A percentile compares a stretch with the other conserved stretches of the same genome.
phyloP scores from a whole-genome alignment of 2,888 invertebrate genomes.

The Sinelater perroti region DNA sequence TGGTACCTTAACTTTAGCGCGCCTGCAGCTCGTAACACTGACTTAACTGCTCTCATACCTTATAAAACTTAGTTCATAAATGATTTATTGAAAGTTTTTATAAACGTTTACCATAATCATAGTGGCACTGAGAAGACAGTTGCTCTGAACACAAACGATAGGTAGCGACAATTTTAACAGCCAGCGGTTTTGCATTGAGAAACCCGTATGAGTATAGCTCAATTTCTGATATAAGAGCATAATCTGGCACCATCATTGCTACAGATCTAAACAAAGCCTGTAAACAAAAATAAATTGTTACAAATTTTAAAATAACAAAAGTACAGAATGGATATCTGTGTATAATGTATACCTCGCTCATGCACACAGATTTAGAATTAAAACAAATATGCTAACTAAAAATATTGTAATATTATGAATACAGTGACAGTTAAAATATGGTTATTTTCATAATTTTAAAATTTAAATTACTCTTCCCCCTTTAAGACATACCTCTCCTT shows the following conservation, averaged over 20 bases:
- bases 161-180: constrained; percentile 94
- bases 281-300: constrained; percentile 37
- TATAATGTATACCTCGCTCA: too few species aligned
- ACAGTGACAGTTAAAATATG: too few species aligned
- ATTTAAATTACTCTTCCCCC: not conserved
- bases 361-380: too few species aligned
- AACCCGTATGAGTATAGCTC: constrained; percentile 94
- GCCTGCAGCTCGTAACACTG: constrained; percentile 90
- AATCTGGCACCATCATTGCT: constrained; percentile 98
- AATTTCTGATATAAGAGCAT: constrained; percentile 93
- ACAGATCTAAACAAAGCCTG: constrained; percentile 91
- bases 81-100: not conserved
- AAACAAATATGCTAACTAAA: too few species aligned
- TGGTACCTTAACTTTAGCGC: constrained; percentile 90
- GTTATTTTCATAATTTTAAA: too few species aligned
- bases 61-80: not conserved
- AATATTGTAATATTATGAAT: too few species aligned
- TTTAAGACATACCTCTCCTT: too few species aligned
- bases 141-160: constrained; percentile 94
- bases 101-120: constrained; percentile 81
- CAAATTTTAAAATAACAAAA: too few species aligned
- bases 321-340: too few species aligned
- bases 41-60: constrained; percentile 95
- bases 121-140: constrained; percentile 91
- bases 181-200: constrained; percentile 84